Conservation (phyloP, 2,797 vertebrate genomes). For the Oryzias sinensis region DNA sequence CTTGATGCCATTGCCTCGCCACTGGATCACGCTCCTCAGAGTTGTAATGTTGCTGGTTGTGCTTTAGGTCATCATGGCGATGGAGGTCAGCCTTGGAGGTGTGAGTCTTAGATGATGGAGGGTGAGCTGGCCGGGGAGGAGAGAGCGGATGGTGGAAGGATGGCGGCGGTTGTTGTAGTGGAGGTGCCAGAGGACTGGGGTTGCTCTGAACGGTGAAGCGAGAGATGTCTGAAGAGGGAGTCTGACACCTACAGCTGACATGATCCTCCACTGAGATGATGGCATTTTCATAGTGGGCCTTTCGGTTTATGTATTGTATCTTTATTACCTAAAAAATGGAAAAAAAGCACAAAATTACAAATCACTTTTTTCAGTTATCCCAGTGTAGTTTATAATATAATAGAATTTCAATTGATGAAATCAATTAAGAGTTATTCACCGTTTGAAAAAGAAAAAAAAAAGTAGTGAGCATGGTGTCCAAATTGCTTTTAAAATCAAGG, state of each 20-base stretch:
- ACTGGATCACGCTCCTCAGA: conserved; percentile 61
- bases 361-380: not conserved
- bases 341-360: conserved; percentile 6
- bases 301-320: conserved; percentile 82
- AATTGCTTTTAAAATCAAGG: no score
- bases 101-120: conserved; percentile 49
- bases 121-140: conserved; percentile 32
- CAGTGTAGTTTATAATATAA: no score
- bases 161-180: conserved; percentile 28
- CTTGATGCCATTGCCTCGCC: conserved; percentile 64
- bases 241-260: conserved; percentile 84
- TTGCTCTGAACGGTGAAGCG: conserved; percentile 37
- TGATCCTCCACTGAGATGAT: conserved; percentile 91
- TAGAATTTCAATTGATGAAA: no score
- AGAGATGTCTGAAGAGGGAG: conserved; percentile 47
- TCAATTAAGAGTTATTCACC: no score
- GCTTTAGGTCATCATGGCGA: conserved; percentile 75
- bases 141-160: conserved; percentile 30
- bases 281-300: conserved; percentile 78
- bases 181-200: conserved; percentile 36
- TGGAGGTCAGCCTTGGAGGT: conserved; percentile 75
- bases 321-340: conserved; percentile 84
- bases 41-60: conserved; percentile 67
- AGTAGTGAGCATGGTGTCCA: no score
- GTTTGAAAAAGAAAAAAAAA: no score